Conservation (phyloP, 2,888 invertebrate genomes). For the Drosophila parthenogenetica region DNA sequence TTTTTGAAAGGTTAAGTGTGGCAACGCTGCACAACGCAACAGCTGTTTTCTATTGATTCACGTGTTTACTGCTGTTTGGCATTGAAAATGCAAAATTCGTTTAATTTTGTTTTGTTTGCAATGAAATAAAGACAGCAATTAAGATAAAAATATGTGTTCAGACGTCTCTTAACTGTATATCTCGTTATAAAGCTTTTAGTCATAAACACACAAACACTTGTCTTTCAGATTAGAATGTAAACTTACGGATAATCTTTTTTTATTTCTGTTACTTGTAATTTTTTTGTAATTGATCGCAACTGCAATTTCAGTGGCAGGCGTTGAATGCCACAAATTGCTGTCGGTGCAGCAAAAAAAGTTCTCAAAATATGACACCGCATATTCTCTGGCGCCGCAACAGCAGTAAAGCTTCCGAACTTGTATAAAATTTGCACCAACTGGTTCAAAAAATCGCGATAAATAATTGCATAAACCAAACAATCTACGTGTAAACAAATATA, state of each 20-base stretch:
- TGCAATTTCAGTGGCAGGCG: background rate
- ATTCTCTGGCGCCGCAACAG: constrained; percentile 4
- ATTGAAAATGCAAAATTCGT: background rate
- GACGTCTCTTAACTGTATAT: background rate
- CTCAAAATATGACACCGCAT: constrained; percentile 34
- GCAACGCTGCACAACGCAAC: constrained; percentile 26
- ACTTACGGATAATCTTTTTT: constrained; percentile 23
- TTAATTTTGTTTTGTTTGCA: constrained; percentile 3
- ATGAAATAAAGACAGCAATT: background rate
- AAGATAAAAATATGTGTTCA: background rate
- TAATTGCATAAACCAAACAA: constrained; percentile 3
- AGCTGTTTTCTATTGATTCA: constrained; percentile 33
- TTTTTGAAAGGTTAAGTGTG: background rate
- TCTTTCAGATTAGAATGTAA: background rate
- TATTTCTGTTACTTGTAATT: background rate
- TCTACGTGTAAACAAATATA: background rate
- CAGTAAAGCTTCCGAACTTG: background rate
- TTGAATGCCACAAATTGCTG: background rate
- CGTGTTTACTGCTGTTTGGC: constrained; percentile 17
- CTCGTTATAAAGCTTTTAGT: too few species aligned
- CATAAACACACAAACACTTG: background rate
- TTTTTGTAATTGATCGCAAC: background rate
- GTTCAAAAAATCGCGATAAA: constrained; percentile 2
- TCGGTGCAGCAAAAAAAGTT: constrained; percentile 6
- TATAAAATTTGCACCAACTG: constrained; percentile 5